Percentiles rank a stretch among this genome's conserved stretches.
phyloP scores from a whole-genome alignment of 2,797 vertebrate species.

The Oreonectes daqikongensis region DNA sequence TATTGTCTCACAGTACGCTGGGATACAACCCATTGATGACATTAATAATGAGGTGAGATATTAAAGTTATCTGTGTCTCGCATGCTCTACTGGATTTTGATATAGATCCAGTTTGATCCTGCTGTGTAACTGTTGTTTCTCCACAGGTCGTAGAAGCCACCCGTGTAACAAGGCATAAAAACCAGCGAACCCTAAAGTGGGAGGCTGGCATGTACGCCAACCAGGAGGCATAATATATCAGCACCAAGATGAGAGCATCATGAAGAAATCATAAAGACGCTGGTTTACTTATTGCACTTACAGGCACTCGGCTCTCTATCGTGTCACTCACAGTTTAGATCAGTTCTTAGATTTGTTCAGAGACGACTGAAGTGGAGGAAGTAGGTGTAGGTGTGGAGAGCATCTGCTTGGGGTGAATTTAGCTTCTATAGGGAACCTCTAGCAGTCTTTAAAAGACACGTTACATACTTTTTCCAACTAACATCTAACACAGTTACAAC shows the following conservation, averaged over 20 bases:
- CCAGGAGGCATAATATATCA: conserved; percentile 67
- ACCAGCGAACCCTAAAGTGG: conserved; percentile 81
- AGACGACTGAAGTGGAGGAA: conserved; percentile 13
- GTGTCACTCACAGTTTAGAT: conserved; percentile 4
- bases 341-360: neutral
- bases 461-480: too few relatives aligned
- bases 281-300: conserved; percentile 23
- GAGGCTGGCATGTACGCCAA: conserved; percentile 82
- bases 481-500: too few relatives aligned
- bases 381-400: conserved; percentile 21
- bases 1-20: conserved; percentile 82
- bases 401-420: conserved; percentile 8
- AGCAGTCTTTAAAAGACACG: too few relatives aligned
- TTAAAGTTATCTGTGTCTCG: neutral
- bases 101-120: conserved; percentile 1
- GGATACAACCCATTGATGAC: conserved; percentile 81
- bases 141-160: conserved; percentile 87
- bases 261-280: neutral
- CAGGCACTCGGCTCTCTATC: conserved; percentile 18
- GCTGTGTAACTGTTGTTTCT: conserved; percentile 7
- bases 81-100: neutral
- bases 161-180: conserved; percentile 84
- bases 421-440: conserved; percentile 16
- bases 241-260: conserved; percentile 3
- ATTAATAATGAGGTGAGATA: conserved; percentile 86